Evolutionary conservation across 2,113 vertebrate species (phyloP).

Genomic region (Myrmophylax atrothorax): DNA sequence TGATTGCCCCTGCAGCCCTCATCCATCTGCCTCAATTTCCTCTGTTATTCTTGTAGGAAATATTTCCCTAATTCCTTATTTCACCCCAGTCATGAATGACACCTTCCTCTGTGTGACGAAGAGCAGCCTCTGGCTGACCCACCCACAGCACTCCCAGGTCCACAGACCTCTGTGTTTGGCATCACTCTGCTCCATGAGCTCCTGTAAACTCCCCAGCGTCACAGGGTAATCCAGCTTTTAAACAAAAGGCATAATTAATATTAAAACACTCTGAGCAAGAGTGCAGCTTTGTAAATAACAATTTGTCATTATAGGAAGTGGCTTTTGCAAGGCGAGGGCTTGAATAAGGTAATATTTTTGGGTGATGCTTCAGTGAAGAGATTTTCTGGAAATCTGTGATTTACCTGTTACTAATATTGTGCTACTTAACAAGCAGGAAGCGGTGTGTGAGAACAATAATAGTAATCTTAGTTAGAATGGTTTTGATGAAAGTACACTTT

Average conservation of each 20-base stretch:
- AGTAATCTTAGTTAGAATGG: constrained; percentile 69
- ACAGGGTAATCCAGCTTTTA: neutral
- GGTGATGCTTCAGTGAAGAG: constrained; percentile 13
- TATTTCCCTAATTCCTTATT: neutral
- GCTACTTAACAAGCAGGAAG: constrained; percentile 15
- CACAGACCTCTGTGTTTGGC: neutral
- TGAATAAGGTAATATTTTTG: constrained; percentile 27
- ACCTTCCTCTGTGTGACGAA: rapidly evolving
- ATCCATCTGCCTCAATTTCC: neutral
- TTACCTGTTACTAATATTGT: constrained; percentile 49
- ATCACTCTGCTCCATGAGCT: neutral
- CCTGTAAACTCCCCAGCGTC: neutral
- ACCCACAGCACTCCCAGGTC: rapidly evolving
- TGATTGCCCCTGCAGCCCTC: neutral
- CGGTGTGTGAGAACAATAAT: constrained; percentile 33
- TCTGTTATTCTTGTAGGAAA: neutral
- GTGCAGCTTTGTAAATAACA: constrained; percentile 32
- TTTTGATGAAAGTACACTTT: constrained; percentile 78
- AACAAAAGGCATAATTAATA: constrained; percentile 34
- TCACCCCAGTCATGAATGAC: neutral
- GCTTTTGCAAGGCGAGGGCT: neutral
- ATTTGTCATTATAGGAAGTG: neutral
- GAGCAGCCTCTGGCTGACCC: neutral
- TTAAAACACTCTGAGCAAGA: constrained; percentile 19
- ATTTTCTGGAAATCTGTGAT: constrained; percentile 32